Conservation (phyloP, 2,888 invertebrate species). For the Abscondita cerata region DNA sequence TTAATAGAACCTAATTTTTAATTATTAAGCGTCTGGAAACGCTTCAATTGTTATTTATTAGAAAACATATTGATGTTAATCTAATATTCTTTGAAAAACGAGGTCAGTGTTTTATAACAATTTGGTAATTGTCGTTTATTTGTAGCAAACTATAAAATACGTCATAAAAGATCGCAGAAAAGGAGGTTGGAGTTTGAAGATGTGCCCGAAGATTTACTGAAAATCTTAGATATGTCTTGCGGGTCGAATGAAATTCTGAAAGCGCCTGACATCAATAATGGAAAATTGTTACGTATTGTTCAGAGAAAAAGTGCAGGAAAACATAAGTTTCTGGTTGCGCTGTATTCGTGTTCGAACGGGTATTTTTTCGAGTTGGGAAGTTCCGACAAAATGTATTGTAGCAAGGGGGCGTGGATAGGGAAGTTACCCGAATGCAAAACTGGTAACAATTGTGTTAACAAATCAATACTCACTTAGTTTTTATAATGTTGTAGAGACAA, state of each 20-base stretch:
- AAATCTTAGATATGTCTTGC: slow-evolving; percentile 55
- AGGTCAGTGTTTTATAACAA: slow-evolving; percentile 2
- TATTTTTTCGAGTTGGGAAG: slow-evolving; percentile 60
- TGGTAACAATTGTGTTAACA: too few relatives aligned
- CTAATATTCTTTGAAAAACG: background rate
- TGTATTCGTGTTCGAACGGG: slow-evolving; percentile 64
- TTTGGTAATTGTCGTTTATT: slow-evolving; percentile 29
- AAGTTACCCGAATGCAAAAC: too few relatives aligned
- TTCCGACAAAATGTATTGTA: slow-evolving; percentile 64
- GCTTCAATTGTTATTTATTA: slow-evolving; percentile 6
- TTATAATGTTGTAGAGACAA: background rate
- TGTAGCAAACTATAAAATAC: slow-evolving; percentile 22
- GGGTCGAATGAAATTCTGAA: slow-evolving; percentile 53
- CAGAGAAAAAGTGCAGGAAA: slow-evolving; percentile 39
- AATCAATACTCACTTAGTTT: too few relatives aligned
- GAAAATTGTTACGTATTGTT: slow-evolving; percentile 51
- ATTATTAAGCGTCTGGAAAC: background rate
- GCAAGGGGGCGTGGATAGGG: slow-evolving; percentile 65
- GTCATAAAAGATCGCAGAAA: slow-evolving; percentile 36
- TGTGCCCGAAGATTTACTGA: slow-evolving; percentile 48
- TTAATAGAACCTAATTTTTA: slow-evolving; percentile 5
- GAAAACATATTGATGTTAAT: background rate
- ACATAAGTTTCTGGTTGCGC: slow-evolving; percentile 63
- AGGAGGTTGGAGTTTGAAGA: slow-evolving; percentile 29
- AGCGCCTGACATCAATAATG: slow-evolving; percentile 56